Conservation (phyloP, 2,888 invertebrate species). For the Noctua fimbriata region DNA sequence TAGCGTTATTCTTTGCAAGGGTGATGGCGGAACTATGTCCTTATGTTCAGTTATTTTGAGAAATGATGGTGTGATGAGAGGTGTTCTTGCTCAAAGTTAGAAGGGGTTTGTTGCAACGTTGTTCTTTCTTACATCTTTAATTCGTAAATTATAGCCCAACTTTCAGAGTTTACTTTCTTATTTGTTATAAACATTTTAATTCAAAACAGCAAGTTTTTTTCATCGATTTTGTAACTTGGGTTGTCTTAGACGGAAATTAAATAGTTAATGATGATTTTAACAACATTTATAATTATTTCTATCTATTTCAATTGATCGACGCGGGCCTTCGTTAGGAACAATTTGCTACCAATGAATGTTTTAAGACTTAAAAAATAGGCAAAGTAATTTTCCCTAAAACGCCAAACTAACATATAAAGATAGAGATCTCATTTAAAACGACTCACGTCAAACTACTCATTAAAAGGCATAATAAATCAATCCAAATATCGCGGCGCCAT, state of each 20-base stretch:
- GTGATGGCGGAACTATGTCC: slow-evolving; percentile 16
- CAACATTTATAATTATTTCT: neutral
- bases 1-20: slow-evolving; percentile 36
- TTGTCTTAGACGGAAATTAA: neutral
- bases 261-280: neutral
- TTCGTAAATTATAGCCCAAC: neutral
- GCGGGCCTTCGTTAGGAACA: neutral
- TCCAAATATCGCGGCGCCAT: slow-evolving; percentile 45
- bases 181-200: no score
- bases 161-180: neutral
- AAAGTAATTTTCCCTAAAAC: neutral
- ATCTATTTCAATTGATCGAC: neutral
- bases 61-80: slow-evolving; percentile 3
- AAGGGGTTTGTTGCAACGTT: neutral
- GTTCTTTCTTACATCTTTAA: neutral
- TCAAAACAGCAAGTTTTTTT: no score
- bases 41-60: neutral
- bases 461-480: slow-evolving; percentile 61
- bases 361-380: neutral
- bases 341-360: neutral
- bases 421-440: slow-evolving; percentile 56
- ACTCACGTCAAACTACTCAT: slow-evolving; percentile 54
- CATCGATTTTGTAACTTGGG: neutral
- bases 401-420: slow-evolving; percentile 5
- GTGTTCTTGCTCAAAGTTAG: no score